phyloP scores from a whole-genome alignment of 2,888 invertebrate genomes.

The Quadroppia sp. region DNA sequence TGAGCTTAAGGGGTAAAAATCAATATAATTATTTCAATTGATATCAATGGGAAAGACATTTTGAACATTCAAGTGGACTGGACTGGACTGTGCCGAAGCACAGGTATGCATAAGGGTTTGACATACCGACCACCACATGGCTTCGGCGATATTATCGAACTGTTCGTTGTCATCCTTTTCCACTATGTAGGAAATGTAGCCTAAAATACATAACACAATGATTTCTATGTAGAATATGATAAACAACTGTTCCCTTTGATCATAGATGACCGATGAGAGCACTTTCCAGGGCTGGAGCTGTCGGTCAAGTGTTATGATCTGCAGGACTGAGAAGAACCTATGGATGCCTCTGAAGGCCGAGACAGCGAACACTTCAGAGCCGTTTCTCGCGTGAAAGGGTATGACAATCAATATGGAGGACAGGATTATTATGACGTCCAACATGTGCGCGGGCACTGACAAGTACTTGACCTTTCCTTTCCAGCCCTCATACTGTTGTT shows the following conservation, averaged over 20 bases:
- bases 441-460: slow-evolving; percentile 23
- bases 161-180: slow-evolving; percentile 40
- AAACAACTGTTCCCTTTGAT: slow-evolving; percentile 40
- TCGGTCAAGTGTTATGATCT: slow-evolving; percentile 34
- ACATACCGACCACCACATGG: slow-evolving; percentile 42
- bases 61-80: background rate
- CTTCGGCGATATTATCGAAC: slow-evolving; percentile 40
- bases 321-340: slow-evolving; percentile 39
- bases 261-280: slow-evolving; percentile 39
- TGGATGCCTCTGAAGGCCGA: slow-evolving; percentile 40
- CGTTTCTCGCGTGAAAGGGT: slow-evolving; percentile 23
- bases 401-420: slow-evolving; percentile 30
- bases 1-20: slow-evolving; percentile 2
- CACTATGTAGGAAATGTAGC: slow-evolving; percentile 37
- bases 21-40: background rate
- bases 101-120: background rate
- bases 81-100: background rate
- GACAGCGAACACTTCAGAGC: slow-evolving; percentile 41
- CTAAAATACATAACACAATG: slow-evolving; percentile 33
- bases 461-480: slow-evolving; percentile 32
- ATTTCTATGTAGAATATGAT: slow-evolving; percentile 40
- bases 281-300: slow-evolving; percentile 40
- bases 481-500: slow-evolving; percentile 34
- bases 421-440: slow-evolving; percentile 37
- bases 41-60: too few species aligned